Evolutionary conservation across 2,797 vertebrate species (phyloP), one percentile per base, ranked within the genome.

Genomic region (Synaphobranchus kaupii): DNA sequence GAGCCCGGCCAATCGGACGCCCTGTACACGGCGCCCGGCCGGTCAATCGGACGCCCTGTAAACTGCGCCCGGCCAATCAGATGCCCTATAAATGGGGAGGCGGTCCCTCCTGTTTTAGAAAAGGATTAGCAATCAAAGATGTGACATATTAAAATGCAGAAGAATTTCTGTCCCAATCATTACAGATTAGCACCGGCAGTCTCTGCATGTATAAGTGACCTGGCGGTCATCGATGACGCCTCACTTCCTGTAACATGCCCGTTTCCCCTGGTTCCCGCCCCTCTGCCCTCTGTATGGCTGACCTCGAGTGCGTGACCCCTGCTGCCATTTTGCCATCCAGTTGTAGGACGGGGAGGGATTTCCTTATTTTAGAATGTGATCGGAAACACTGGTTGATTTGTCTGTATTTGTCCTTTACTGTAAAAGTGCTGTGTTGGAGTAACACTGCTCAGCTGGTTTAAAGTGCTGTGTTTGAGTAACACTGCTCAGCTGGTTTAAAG

Each of bases 141-240:
- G 34, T 25, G 54, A n/a, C 68, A 39, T 86, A 76, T 54, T 54
- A 54, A 86, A 86, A 78, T 78, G 44, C 66, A 7, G 85, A 56
- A 31, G 22, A 10, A 34, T 68, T 85, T 83, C 28, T 34, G 8
- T 31, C 47, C 20, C n/a, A 50, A 78, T 47, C 28, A 20, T 78
- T 76, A 52, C 25, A 86, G 63, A 54, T 52, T 47, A 76, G 50
- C 6, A 8, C n/a, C 17, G 31, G n/a, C 6, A 3, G 8, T 44
- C 17, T 20, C 2, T 76, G 71, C 12, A 20, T 76, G 3, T 6
- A 8, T 71, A 34, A 10, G 66, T 8, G 12, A 28, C 2, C 8
- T 22, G 17, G 22, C 3, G 39, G 39, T 39, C 39, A 39, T 39
- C 39, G 39, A 39, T 39, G 39, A 39, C 39, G 39, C 39, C 39